phyloP scores from a whole-genome alignment of 2,113 vertebrate species.

The Silurus glanis region DNA sequence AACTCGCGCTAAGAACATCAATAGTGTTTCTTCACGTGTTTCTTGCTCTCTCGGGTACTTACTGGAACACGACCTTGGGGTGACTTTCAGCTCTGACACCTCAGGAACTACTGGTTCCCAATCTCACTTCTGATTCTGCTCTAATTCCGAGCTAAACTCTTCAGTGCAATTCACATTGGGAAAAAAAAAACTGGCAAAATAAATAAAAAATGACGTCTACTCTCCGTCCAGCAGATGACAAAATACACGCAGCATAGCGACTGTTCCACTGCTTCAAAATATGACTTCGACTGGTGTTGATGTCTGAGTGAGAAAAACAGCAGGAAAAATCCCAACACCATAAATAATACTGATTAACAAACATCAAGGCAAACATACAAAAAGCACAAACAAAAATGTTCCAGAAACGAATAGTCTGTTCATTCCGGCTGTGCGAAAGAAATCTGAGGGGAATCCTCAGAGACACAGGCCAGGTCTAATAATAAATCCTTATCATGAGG shows the following conservation, averaged over 20 bases:
- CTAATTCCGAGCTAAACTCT: not conserved
- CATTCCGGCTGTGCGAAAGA: conserved; percentile 51
- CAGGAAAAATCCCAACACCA: conserved; percentile 33
- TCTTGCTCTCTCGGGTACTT: not conserved
- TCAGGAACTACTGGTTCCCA: not conserved
- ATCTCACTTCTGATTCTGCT: not conserved
- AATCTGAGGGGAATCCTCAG: conserved; percentile 64
- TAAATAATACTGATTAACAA: conserved; percentile 51
- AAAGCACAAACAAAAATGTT: not conserved
- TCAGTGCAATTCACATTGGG: not conserved
- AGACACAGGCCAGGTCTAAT: conserved; percentile 59
- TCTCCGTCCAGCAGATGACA: conserved; percentile 42
- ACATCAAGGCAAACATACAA: conserved; percentile 27
- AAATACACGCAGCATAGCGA: conserved; percentile 9
- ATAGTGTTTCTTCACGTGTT: not conserved
- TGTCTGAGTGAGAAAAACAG: conserved; percentile 19
- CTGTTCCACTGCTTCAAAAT: not conserved
- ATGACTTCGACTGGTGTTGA: conserved; percentile 15
- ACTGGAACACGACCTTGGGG: not conserved
- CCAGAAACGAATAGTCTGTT: not conserved
- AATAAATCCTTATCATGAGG: conserved; percentile 13
- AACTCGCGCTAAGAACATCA: not conserved
- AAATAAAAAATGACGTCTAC: not conserved
- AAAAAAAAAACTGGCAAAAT: not conserved
- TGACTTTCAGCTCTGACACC: not conserved